phyloP scores from a whole-genome alignment of 2,113 vertebrate genomes.

The Mystacornis crossleyi region DNA sequence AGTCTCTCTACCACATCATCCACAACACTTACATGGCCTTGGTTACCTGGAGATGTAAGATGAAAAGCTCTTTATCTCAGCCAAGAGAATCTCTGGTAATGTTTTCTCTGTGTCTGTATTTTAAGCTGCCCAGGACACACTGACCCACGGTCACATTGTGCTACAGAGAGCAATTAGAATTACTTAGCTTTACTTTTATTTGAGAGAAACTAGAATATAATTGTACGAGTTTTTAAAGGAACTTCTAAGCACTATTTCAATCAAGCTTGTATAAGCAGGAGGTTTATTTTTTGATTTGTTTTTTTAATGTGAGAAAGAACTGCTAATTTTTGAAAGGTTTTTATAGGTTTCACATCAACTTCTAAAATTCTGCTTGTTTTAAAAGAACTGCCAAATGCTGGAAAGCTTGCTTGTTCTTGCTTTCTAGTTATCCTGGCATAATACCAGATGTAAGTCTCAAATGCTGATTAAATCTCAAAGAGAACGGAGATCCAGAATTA shows the following conservation, averaged over 20 bases:
- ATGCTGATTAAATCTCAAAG: slow-evolving; percentile 48
- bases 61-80: background rate
- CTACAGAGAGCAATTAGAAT: background rate
- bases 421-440: slow-evolving; percentile 30
- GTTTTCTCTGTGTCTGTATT: background rate
- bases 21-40: background rate
- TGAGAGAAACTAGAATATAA: background rate
- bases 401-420: background rate
- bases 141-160: background rate
- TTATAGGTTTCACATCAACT: background rate
- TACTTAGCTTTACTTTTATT: background rate
- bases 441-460: slow-evolving; percentile 19
- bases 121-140: background rate
- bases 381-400: background rate
- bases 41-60: background rate
- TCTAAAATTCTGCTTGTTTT: slow-evolving; percentile 6
- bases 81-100: background rate
- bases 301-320: background rate
- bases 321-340: background rate
- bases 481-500: background rate
- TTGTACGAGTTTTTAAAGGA: background rate
- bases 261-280: background rate
- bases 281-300: background rate
- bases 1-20: background rate
- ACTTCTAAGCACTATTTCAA: background rate